Base-by-base conservation (phyloP, 2,797 vertebrate genomes). In the Rhynchotus rufescens region DNA sequence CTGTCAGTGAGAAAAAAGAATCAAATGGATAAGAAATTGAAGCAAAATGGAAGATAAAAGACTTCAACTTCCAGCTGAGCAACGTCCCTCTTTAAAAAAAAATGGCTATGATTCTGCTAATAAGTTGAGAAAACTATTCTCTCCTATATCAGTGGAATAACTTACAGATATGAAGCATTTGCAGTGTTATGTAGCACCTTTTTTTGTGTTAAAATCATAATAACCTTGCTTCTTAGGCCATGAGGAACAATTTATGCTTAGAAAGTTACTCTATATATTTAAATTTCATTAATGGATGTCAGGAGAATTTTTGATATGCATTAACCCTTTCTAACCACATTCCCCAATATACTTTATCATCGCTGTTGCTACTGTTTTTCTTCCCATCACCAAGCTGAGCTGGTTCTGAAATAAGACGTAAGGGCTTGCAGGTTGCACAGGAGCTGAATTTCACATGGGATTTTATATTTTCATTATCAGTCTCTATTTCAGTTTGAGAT, bases 401-500 rank as follows among this genome's bases (percentile, higher is more conserved):
- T 90, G 2, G 3, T 69, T 89, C 73, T 76, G 65, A 93, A 90
- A 85, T 56, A 80, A 83, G 64, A 69, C 71, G 87, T 80, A 85
- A 80, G 64, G 86, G 67, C 75, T 60, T 79, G 47, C 22, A 86
- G 73, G 71, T 80, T 86, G 30, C 89, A 92, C 56, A 79, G 71
- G 47, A 77, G 52, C 57, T 81, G 68, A 79, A 92, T 89, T 89
- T 95, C 93, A 84, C 77, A 71, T 1, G 56, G 80, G 71, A 89
- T 84, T 92, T 81, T 84, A 38, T 74, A 76, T 91, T 95, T 95
- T 90, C 0, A 0, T 82, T 89, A 91, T 45, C 83, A 84, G 87
- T 86, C 80, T 89, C 77, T 89, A 89, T 64, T 92, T 74, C 89
- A 82, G 61, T 49, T 54, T 84, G 57, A 94, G 75, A 79, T 67